Evolutionary conservation across 2,888 invertebrate genomes (phyloP).

Genomic region (Leptogaster cylindrica): DNA sequence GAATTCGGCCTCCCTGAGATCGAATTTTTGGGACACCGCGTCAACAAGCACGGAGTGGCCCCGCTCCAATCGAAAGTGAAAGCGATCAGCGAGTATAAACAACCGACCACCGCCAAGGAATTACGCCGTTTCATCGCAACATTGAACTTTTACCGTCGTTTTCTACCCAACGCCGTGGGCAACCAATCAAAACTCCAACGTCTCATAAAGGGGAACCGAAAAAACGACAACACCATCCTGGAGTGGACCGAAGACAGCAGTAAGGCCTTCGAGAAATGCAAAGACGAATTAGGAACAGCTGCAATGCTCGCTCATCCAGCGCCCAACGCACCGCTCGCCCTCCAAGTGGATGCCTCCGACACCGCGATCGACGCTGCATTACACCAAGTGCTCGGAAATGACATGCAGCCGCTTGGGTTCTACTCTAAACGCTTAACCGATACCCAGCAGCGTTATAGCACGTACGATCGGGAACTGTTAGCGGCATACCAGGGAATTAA

Average conservation of each 20-base stretch:
- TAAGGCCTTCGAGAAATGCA: not conserved
- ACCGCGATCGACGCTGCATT: not conserved
- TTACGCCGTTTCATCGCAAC: slow-evolving; percentile 5
- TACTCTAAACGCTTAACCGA: not conserved
- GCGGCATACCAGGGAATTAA: not conserved
- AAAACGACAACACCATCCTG: not conserved
- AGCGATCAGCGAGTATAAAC: too few relatives aligned
- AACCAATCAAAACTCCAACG: not conserved
- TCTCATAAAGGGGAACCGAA: not conserved
- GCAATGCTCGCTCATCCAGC: not conserved
- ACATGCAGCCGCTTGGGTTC: not conserved
- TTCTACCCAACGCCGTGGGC: not conserved
- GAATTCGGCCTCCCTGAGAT: not conserved
- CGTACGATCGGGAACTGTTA: not conserved
- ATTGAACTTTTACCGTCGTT: slow-evolving; percentile 6
- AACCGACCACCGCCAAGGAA: not conserved
- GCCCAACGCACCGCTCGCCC: not conserved
- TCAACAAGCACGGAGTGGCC: not conserved
- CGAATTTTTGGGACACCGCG: not conserved
- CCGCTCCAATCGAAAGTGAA: not conserved
- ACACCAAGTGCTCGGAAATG: not conserved
- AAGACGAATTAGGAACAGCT: not conserved
- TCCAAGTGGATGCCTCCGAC: slow-evolving; percentile 4
- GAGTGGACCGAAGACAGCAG: not conserved
- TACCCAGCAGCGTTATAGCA: not conserved